phyloP scores from a whole-genome alignment of 2,797 vertebrate genomes.

The Lacerta agilis region DNA sequence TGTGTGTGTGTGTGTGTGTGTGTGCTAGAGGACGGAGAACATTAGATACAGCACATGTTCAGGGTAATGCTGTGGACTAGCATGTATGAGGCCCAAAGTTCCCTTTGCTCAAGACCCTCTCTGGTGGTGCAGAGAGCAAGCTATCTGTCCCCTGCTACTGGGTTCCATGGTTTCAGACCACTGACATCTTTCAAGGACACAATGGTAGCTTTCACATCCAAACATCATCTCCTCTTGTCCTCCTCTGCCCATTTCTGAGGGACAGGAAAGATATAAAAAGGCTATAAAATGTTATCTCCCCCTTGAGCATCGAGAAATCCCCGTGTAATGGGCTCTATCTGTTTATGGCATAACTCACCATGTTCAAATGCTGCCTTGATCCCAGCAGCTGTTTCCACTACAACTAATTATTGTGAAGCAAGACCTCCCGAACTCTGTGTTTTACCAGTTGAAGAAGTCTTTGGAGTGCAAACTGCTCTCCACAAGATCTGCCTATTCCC shows the following conservation, averaged over 20 bases:
- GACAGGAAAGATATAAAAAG: not conserved
- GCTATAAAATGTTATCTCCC: too few relatives aligned
- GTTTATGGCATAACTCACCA: not conserved
- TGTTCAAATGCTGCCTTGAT: not conserved
- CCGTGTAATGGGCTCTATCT: not conserved
- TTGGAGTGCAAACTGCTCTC: constrained; percentile 30
- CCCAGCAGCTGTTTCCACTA: not conserved
- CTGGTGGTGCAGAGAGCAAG: not conserved
- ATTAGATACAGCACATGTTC: too few relatives aligned
- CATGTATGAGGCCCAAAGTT: not conserved
- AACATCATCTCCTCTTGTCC: not conserved
- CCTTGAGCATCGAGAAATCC: not conserved
- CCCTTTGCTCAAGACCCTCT: not conserved
- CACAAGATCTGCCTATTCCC: constrained; percentile 14
- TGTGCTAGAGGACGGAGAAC: too few relatives aligned
- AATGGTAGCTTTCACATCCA: not conserved
- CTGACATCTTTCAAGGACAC: not conserved
- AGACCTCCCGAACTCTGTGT: not conserved
- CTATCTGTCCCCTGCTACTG: not conserved
- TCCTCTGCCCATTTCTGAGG: not conserved
- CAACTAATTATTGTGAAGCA: not conserved
- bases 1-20: too few relatives aligned
- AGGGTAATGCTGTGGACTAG: not conserved
- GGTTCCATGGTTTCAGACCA: not conserved
- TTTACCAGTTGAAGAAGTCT: not conserved